These are phyloP conservation scores for Drosophila miranda DNA, from an alignment of 1,140 invertebrate genomes.

Conservation along the genomic window DNA sequence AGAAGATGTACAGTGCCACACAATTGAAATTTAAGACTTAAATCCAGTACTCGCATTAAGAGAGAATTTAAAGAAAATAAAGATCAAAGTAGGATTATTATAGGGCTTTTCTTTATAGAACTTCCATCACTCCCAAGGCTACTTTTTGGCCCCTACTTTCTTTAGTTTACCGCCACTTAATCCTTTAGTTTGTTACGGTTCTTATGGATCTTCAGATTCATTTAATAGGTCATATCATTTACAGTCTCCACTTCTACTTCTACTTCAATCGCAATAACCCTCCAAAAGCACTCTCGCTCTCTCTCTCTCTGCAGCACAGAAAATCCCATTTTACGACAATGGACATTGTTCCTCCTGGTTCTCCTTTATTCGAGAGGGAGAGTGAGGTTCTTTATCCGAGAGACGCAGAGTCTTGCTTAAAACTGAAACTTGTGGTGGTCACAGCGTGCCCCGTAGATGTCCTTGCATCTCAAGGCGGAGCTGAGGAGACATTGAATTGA, in stretches of 20 bases:
- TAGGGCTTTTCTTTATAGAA: too few relatives aligned
- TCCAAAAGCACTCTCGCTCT: conserved; percentile 23
- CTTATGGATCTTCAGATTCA: conserved; percentile 16
- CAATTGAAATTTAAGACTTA: too few relatives aligned
- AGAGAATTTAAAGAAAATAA: too few relatives aligned
- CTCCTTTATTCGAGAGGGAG: neutral
- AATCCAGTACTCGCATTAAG: too few relatives aligned
- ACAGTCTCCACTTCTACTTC: conserved; percentile 6
- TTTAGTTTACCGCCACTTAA: neutral
- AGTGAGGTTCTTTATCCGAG: neutral
- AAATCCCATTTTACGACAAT: conserved; percentile 38
- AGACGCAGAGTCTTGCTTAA: conserved; percentile 19
- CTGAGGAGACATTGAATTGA: conserved; percentile 43
- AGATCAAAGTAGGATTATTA: too few relatives aligned
- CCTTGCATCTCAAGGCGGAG: conserved; percentile 36
- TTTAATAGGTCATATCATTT: conserved; percentile 35
- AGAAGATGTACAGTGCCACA: neutral
- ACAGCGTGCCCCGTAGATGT: conserved; percentile 19
- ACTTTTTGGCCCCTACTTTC: too few relatives aligned
- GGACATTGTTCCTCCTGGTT: conserved; percentile 23
- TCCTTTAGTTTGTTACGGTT: conserved; percentile 21
- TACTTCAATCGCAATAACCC: conserved; percentile 40
- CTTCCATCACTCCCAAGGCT: too few relatives aligned
- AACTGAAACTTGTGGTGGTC: conserved; percentile 30
- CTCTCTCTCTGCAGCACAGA: neutral